These are phyloP conservation scores for Synanthedon tipuliformis DNA, from an alignment of 2,888 invertebrate genomes.

Conservation along the genomic window DNA sequence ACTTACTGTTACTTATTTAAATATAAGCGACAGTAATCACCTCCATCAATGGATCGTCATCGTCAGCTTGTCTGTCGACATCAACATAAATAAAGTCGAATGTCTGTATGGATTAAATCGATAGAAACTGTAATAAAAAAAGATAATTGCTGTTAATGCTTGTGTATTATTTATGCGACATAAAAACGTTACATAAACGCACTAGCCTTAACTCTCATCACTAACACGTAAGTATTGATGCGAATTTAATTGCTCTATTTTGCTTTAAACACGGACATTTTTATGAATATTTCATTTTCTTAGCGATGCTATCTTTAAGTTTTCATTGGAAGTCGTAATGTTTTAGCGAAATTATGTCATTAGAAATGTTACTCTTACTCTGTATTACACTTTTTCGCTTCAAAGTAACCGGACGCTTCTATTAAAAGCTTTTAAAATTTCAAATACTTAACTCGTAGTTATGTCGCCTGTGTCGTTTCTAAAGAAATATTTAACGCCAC, in stretches of 20 bases:
- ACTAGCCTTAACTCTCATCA: too few relatives aligned
- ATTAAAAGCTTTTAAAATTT: not conserved
- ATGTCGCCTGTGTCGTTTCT: not conserved
- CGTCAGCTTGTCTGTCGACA: too few relatives aligned
- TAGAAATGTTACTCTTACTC: not conserved
- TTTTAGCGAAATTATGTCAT: not conserved
- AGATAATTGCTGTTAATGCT: too few relatives aligned
- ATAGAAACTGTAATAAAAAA: too few relatives aligned
- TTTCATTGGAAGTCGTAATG: constrained; percentile 1
- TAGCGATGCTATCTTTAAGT: constrained; percentile 17
- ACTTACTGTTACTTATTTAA: too few relatives aligned
- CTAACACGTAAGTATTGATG: constrained; percentile 6
- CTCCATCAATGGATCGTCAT: too few relatives aligned
- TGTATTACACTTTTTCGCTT: not conserved
- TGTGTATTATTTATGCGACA: too few relatives aligned
- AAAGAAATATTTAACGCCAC: constrained; percentile 5
- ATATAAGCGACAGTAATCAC: too few relatives aligned
- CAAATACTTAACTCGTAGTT: not conserved
- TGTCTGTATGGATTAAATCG: too few relatives aligned
- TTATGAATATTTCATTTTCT: constrained; percentile 21
- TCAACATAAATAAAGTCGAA: too few relatives aligned
- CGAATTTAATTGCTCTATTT: constrained; percentile 14
- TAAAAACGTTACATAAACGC: too few relatives aligned
- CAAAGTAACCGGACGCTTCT: not conserved
- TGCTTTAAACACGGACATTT: constrained; percentile 4